phyloP scores from a whole-genome alignment of 2,888 invertebrate genomes.

The Clivina fossor region DNA sequence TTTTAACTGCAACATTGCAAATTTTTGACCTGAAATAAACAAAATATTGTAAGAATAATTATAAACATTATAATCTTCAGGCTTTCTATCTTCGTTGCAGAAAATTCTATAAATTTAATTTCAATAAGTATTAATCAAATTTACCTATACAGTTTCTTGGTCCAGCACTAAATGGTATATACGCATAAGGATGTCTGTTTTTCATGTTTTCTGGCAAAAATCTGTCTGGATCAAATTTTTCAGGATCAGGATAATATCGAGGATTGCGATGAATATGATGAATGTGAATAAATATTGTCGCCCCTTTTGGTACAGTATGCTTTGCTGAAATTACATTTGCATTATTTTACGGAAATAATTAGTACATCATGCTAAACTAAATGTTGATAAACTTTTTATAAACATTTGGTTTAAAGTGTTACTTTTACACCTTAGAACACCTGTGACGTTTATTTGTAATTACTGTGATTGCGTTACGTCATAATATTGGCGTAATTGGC shows the following conservation, averaged over 20 bases:
- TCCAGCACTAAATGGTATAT: conserved; percentile 68
- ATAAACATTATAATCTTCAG: too few species aligned
- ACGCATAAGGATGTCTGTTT: conserved; percentile 15
- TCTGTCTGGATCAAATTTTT: conserved; percentile 68
- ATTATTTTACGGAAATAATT: too few species aligned
- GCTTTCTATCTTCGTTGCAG: background rate
- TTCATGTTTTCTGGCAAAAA: conserved; percentile 56
- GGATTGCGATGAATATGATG: conserved; percentile 66
- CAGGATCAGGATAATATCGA: conserved; percentile 64
- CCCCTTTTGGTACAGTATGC: conserved; percentile 54
- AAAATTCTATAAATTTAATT: background rate
- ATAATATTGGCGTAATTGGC: too few species aligned
- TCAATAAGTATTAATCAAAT: conserved; percentile 1
- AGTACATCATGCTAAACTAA: background rate
- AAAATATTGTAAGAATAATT: too few species aligned
- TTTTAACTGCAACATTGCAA: conserved; percentile 16
- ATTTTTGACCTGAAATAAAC: conserved; percentile 15
- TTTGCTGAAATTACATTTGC: conserved; percentile 14
- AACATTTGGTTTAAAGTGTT: too few species aligned
- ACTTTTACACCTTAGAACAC: too few species aligned
- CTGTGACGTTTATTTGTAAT: too few species aligned
- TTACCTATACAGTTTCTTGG: conserved; percentile 69
- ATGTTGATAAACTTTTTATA: background rate
- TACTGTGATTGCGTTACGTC: too few species aligned
- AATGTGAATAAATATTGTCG: conserved; percentile 59